Base-by-base conservation (phyloP, 2,113 vertebrate species). In the Rhadina sibilatrix region DNA sequence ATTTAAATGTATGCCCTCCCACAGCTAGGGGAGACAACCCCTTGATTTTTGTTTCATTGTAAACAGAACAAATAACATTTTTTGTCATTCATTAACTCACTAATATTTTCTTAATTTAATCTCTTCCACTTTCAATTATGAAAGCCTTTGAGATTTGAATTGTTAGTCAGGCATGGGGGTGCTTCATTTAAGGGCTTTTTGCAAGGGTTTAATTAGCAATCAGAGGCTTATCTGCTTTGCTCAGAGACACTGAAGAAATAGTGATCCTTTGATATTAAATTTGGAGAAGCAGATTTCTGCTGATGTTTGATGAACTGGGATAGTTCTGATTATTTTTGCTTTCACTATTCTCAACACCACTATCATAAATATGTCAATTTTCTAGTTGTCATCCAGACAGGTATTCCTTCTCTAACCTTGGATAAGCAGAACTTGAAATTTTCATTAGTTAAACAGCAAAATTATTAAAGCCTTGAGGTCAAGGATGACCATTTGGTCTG, bases 201-300 rank as follows among this genome's bases (percentile, higher is more conserved):
- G 90, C 85, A 94, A 53, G 49, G 79, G 79, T 94, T 95, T 97
- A 97, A 95, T 95, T 96, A 96, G 94, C 90, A 96, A 89, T 96
- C 93, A 93, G 94, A 96, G 64, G 68, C 79, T 95, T 80, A 87
- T 89, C 79, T 90, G 79, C 79, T 93, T 93, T 81, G 79, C 90
- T 94, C n/a, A 90, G 63, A 95, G 75, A 88, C 50, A 21, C 24
- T 93, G 66, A 93, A 92, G 56, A 91, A 90, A 70, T 37, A 91
- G 60, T 16, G 33, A 93, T 94, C 56, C 68, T 96, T 94, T 93
- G 72, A 94, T 95, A 95, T 14, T 78, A 88, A 90, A 82, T 92
- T 81, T 72, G 56, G 52, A 96, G 68, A 94, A 92, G 28, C 31
- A 83, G 52, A 56, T 78, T 92, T 84, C 76, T 68, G n/a, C 57